Conservation (phyloP, 1,140 invertebrate species). For the Rhopalosiphum padi region DNA sequence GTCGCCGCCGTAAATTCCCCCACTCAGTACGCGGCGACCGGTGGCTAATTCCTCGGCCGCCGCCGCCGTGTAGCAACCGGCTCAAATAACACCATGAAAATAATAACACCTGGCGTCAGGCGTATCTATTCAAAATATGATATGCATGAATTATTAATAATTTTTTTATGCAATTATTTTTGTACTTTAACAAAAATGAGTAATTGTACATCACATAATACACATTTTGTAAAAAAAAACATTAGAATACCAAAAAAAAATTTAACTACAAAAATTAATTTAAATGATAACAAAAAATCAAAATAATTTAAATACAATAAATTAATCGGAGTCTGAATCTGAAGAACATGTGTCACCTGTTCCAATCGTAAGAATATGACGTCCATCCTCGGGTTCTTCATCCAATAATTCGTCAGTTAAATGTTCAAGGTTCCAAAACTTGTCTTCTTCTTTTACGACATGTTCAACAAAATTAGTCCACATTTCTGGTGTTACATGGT, state of each 20-base stretch:
- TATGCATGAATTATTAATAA: neutral
- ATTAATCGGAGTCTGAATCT: neutral
- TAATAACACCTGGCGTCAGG: neutral
- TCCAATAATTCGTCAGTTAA: too few species aligned
- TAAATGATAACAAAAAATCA: neutral
- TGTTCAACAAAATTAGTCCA: conserved; percentile 4
- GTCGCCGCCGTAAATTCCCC: neutral
- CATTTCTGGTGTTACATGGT: conserved; percentile 7
- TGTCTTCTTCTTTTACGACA: neutral
- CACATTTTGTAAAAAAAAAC: neutral
- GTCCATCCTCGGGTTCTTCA: too few species aligned
- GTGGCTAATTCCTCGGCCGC: neutral
- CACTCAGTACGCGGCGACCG: neutral
- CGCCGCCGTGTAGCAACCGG: too few species aligned
- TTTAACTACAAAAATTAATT: too few species aligned
- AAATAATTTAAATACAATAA: neutral
- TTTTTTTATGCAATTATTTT: neutral
- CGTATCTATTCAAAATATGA: neutral
- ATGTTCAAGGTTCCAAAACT: neutral
- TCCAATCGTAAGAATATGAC: too few species aligned
- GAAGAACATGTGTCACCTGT: neutral
- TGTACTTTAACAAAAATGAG: neutral
- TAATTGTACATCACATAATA: neutral
- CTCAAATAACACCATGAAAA: conserved; percentile 3
- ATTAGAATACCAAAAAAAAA: neutral